Evolutionary conservation across 2,888 invertebrate species (phyloP), one percentile per base, ranked within the genome.

Genomic region (Stomorhina lunata): DNA sequence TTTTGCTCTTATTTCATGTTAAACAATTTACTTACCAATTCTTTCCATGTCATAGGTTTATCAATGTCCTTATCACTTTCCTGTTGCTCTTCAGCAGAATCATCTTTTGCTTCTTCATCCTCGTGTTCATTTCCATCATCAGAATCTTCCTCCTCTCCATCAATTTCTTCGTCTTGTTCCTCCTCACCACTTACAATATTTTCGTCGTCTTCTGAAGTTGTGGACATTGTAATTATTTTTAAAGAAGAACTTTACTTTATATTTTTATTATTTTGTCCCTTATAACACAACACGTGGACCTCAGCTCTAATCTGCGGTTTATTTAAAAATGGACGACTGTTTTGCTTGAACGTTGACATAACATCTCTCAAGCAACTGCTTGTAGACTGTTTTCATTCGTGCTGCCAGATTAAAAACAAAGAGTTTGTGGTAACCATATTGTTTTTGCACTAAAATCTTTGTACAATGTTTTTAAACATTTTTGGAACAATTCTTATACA

Each of bases 41-140:
- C 94, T 86, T 93, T 92, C 93, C 94, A 94, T 0, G 93, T 92
- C 15, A 92, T 86, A 32, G 83, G 73, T 25, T 86, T 71, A 25
- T 88, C 84, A 4, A n/a, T n/a, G n/a, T 55, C 77, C 6, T 80
- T 83, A 2, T 37, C 81, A 34, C 1, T 7, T 22, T 43, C 29
- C 75, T 2, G 12, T 27, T 2, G 20, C 57, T 34, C 43, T 12
- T 45, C 5, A 0, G 6, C 34, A 10, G 45, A 6, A 32, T 50
- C 40, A 6, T n/a, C 32, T 25, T 29, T 48, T 9, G 37, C 1
- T 29, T 71, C 69, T 37, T 72, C 59, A 7, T 40, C 63, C 7
- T 66, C 81, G 22, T 69, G 43, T 34, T 48, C 63, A 6, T 71
- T 40, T 7, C 57, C 78, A 9, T 40, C 63, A 45, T 68, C 27